phyloP scores from a whole-genome alignment of 2,888 invertebrate genomes.

The Amphipyra berbera region DNA sequence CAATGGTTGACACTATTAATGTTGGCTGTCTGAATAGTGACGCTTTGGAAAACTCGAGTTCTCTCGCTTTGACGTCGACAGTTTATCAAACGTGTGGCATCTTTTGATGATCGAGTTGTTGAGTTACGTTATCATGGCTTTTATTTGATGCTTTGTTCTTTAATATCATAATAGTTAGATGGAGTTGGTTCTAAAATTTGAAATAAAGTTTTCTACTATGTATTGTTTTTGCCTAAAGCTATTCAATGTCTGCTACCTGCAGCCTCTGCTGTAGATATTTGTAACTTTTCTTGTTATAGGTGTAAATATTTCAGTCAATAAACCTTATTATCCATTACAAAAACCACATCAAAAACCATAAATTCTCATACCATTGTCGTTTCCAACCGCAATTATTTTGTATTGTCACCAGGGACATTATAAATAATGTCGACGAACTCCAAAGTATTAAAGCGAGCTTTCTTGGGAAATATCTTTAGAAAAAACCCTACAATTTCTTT shows the following conservation, averaged over 20 bases:
- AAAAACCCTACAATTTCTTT: conserved; percentile 49
- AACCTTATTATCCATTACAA: conserved; percentile 5
- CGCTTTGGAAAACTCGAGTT: conserved; percentile 39
- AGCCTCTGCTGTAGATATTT: too few species aligned
- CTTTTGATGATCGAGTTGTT: conserved; percentile 20
- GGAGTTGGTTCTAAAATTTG: too few species aligned
- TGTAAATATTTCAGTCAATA: background rate
- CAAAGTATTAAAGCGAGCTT: conserved; percentile 26
- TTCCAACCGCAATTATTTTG: conserved; percentile 28
- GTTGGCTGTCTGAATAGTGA: conserved; percentile 52
- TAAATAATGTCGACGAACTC: conserved; percentile 44
- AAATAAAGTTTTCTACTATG: too few species aligned
- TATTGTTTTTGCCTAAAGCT: too few species aligned
- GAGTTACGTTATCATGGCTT: background rate
- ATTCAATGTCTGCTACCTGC: too few species aligned
- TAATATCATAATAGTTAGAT: too few species aligned
- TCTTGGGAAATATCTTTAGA: conserved; percentile 44
- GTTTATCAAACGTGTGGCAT: conserved; percentile 26
- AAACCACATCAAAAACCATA: conserved; percentile 2
- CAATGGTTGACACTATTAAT: conserved; percentile 55
- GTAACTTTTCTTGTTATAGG: background rate
- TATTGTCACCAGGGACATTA: conserved; percentile 22
- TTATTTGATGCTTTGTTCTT: background rate
- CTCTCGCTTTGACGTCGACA: conserved; percentile 28
- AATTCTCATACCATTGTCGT: conserved; percentile 7